phyloP scores from a whole-genome alignment of 2,113 vertebrate species.

The Amblyopsis rosae region DNA sequence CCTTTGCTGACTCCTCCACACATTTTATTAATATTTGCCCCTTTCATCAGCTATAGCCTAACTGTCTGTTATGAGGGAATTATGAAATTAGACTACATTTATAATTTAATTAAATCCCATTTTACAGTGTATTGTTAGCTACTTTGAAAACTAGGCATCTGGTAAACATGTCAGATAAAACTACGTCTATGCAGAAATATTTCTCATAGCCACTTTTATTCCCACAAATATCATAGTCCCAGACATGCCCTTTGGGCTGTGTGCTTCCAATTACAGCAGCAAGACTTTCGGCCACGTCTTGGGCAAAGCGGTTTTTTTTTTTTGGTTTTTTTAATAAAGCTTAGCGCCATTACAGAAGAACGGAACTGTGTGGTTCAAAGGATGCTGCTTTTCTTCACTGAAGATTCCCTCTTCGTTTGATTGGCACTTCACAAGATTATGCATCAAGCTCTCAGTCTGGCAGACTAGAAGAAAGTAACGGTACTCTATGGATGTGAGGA shows the following conservation, averaged over 20 bases:
- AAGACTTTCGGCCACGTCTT: slow-evolving; percentile 39
- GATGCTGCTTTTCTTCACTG: slow-evolving; percentile 33
- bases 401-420: slow-evolving; percentile 3
- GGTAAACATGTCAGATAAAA: slow-evolving; percentile 18
- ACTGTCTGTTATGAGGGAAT: neutral
- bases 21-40: neutral
- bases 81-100: neutral
- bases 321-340: slow-evolving; percentile 35
- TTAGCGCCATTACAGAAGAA: slow-evolving; percentile 33
- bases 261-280: slow-evolving; percentile 26
- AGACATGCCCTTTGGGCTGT: slow-evolving; percentile 35
- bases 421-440: slow-evolving; percentile 14
- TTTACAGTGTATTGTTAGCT: no score
- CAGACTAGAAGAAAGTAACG: slow-evolving; percentile 5
- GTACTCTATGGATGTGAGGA: neutral
- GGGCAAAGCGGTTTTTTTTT: slow-evolving; percentile 27
- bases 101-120: neutral
- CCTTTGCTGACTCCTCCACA: slow-evolving; percentile 9
- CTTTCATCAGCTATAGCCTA: no score
- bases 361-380: slow-evolving; percentile 34
- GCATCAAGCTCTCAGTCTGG: slow-evolving; percentile 3
- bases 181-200: neutral
- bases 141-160: neutral
- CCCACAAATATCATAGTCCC: slow-evolving; percentile 24
- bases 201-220: slow-evolving; percentile 35